Percentiles rank a stretch among this genome's conserved stretches.
These are phyloP conservation scores for Clunio marinus DNA, from an alignment of 2,888 invertebrate species.

Conservation along the genomic window DNA sequence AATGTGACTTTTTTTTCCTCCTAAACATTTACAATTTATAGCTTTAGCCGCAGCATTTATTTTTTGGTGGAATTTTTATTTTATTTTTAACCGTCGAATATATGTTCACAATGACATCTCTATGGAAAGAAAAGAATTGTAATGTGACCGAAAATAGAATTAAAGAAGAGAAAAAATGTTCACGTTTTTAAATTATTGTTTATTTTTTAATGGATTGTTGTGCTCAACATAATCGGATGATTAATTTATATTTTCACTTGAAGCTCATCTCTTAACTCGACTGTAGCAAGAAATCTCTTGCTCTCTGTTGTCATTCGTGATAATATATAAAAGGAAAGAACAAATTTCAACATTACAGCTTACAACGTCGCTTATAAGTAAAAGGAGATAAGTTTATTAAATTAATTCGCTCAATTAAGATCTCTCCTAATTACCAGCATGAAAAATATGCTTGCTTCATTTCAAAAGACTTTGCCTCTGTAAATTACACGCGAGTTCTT, in stretches of 20 bases:
- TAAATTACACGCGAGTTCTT: slow-evolving; percentile 1
- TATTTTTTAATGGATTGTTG: slow-evolving; percentile 16
- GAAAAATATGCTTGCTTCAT: slow-evolving; percentile 13
- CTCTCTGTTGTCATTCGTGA: neutral
- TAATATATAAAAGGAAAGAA: neutral
- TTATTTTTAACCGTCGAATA: slow-evolving; percentile 14
- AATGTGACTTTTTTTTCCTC: neutral
- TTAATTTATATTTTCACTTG: slow-evolving; percentile 14
- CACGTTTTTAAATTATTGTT: slow-evolving; percentile 11
- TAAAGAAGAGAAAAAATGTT: slow-evolving; percentile 3
- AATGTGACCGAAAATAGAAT: neutral
- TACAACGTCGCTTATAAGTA: neutral
- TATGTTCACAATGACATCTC: neutral
- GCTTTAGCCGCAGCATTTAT: neutral
- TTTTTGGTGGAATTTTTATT: slow-evolving; percentile 14
- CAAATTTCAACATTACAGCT: neutral
- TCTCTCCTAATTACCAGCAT: slow-evolving; percentile 35
- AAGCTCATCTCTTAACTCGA: neutral
- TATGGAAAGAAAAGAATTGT: neutral
- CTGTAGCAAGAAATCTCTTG: neutral
- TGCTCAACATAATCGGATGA: slow-evolving; percentile 11
- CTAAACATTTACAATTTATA: slow-evolving; percentile 14
- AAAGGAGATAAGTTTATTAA: slow-evolving; percentile 29
- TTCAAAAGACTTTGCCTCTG: neutral
- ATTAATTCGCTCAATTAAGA: slow-evolving; percentile 35